phyloP scores from a whole-genome alignment of 2,888 invertebrate genomes.

The Cheiracanthium punctorium region DNA sequence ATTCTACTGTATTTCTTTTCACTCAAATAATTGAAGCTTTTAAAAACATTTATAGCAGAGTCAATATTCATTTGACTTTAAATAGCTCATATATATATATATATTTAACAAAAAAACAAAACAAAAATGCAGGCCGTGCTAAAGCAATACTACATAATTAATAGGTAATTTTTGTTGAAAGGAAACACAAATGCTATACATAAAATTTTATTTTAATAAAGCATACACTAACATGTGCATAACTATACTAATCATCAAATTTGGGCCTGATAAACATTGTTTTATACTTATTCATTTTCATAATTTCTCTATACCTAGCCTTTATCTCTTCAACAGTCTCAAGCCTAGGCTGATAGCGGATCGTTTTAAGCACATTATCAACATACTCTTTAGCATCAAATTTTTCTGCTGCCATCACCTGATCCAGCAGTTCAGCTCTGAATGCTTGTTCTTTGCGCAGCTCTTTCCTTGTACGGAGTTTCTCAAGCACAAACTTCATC shows the following conservation, averaged over 20 bases:
- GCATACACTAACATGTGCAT: too few relatives aligned
- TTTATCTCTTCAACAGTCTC: conserved; percentile 53
- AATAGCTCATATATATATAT: too few relatives aligned
- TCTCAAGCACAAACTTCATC: conserved; percentile 86
- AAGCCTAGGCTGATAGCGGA: conserved; percentile 52
- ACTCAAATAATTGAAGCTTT: too few relatives aligned
- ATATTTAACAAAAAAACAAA: too few relatives aligned
- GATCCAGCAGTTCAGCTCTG: conserved; percentile 82
- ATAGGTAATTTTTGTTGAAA: too few relatives aligned
- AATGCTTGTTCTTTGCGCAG: conserved; percentile 85
- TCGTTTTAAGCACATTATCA: conserved; percentile 79
- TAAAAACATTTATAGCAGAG: too few relatives aligned
- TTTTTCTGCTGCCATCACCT: conserved; percentile 84
- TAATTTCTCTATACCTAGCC: conserved; percentile 52
- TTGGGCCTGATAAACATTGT: conserved; percentile 68
- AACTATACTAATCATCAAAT: conserved; percentile 70
- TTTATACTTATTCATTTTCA: conserved; percentile 68
- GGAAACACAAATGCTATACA: too few relatives aligned
- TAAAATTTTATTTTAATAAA: too few relatives aligned
- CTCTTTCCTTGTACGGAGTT: conserved; percentile 81
- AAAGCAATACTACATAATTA: too few relatives aligned
- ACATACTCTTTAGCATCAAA: conserved; percentile 87
- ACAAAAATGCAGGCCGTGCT: too few relatives aligned
- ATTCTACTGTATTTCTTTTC: too few relatives aligned
- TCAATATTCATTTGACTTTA: too few relatives aligned